A percentile compares a stretch with the other conserved stretches of the same genome.
Conservation (phyloP, 2,888 invertebrate genomes). For the Phyllotreta striolata region DNA sequence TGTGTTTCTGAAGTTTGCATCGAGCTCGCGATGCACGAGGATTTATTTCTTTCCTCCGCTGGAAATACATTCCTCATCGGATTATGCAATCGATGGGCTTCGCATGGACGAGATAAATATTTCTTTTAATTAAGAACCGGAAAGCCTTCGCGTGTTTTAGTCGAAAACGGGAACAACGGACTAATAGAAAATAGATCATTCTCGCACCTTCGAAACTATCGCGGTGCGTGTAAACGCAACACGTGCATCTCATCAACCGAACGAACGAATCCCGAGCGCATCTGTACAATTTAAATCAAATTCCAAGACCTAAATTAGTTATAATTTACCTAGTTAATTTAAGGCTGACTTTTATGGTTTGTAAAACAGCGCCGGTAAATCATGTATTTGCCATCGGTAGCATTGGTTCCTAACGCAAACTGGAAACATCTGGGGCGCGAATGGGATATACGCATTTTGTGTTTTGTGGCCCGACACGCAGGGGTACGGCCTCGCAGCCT, state of each 20-base stretch:
- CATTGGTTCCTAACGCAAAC: slow-evolving; percentile 46
- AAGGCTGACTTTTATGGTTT: slow-evolving; percentile 50
- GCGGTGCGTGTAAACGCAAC: slow-evolving; percentile 30
- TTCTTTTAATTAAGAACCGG: neutral
- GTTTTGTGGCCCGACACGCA: slow-evolving; percentile 38
- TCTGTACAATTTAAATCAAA: slow-evolving; percentile 44
- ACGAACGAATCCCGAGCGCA: slow-evolving; percentile 35
- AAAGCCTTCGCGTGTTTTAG: neutral
- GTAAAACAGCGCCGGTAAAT: slow-evolving; percentile 51
- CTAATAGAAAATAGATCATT: slow-evolving; percentile 39
- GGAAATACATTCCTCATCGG: too few species aligned
- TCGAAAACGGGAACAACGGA: slow-evolving; percentile 1
- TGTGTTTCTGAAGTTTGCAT: slow-evolving; percentile 28
- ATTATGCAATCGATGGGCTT: too few species aligned
- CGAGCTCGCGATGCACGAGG: slow-evolving; percentile 19
- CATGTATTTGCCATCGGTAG: slow-evolving; percentile 49
- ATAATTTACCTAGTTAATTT: slow-evolving; percentile 48
- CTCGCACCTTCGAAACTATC: slow-evolving; percentile 22
- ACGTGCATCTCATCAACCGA: slow-evolving; percentile 52
- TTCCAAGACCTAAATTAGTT: slow-evolving; percentile 44
- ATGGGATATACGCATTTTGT: slow-evolving; percentile 51
- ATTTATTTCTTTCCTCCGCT: slow-evolving; percentile 16
- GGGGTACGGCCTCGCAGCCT: slow-evolving; percentile 38
- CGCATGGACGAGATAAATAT: too few species aligned
- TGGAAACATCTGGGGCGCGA: slow-evolving; percentile 54